Base-by-base conservation (phyloP, 2,888 invertebrate genomes). In the Osmoderma eremita region DNA sequence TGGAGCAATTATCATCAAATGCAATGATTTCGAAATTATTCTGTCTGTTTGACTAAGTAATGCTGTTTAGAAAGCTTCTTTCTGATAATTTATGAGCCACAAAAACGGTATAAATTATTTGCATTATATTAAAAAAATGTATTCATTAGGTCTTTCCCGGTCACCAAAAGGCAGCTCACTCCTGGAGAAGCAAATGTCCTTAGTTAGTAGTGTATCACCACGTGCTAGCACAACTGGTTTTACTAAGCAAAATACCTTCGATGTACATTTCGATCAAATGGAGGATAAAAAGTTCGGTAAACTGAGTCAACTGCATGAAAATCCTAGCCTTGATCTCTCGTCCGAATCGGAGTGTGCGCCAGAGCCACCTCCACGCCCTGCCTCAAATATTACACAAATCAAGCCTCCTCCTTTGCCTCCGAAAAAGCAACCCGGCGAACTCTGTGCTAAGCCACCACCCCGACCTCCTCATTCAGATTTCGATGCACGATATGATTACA, bases 381-480 rank as follows among this genome's bases (percentile, higher is more conserved):
- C 86, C 0, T 85, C 87, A 13, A 88, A 87, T 79, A 85, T 86
- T 2, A 78, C 83, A 12, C 83, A 88, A 58, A 85, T 87, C 4
- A 90, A 90, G 76, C 91, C 91, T 2, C 91, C 91, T 1, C 91
- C 91, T 2, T 81, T 91, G 78, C 86, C 91, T 17, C 91, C 91
- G 12, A 91, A 91, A 77, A 90, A 90, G 72, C 87, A 88, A 73
- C 83, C 84, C 48, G 85, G 83, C 58, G 87, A 87, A 70, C 82
- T 86, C 51, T 80, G 83, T 0, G 82, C 86, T 20, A 88, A 90
- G 49, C 90, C 90, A n/a, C 89, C 90, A 0, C 87, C 88, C 0
- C 79, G 86, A 54, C 90, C 89, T 0, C 88, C 88, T 0, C 86
- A 87, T 72, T 85, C 84, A 1, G 86, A 85, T 17, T 45, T 61